Evolutionary conservation across 2,888 invertebrate species (phyloP).

Genomic region (Cosmia trapezina): DNA sequence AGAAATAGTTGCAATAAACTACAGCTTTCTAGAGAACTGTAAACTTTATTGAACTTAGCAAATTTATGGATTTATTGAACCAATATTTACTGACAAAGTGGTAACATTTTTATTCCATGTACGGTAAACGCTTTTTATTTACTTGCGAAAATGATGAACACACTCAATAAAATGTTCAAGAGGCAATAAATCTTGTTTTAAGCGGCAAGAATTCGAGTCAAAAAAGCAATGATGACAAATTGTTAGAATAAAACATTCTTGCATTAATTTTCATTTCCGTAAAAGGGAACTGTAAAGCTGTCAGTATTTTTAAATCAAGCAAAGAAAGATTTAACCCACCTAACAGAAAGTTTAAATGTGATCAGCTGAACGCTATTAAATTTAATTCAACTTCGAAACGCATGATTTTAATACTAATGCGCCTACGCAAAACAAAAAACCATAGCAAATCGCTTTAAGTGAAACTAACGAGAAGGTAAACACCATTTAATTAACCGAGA

Average conservation of each 20-base stretch:
- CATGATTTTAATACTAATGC: constrained; percentile 25
- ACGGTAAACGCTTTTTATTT: neutral
- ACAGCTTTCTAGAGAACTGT: constrained; percentile 36
- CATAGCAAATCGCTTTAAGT: constrained; percentile 25
- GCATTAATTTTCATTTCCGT: neutral
- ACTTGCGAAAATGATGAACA: constrained; percentile 12
- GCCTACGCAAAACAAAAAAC: constrained; percentile 31
- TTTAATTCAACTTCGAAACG: constrained; percentile 2
- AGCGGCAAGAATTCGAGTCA: neutral
- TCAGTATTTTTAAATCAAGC: neutral
- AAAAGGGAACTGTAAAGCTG: neutral
- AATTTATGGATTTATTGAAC: constrained; percentile 47
- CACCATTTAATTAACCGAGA: constrained; percentile 49
- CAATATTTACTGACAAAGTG: constrained; percentile 42
- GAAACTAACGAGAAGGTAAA: constrained; percentile 48
- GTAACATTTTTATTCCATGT: constrained; percentile 27
- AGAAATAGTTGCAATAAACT: constrained; percentile 56
- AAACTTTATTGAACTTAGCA: constrained; percentile 45
- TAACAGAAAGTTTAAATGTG: neutral
- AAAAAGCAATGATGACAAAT: constrained; percentile 28
- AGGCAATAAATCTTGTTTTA: constrained; percentile 33
- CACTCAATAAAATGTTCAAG: constrained; percentile 9
- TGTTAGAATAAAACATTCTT: constrained; percentile 28
- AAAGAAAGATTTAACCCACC: constrained; percentile 5
- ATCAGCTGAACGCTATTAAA: constrained; percentile 9